phyloP scores from a whole-genome alignment of 1,140 invertebrate genomes.

The Hylaeus volcanicus region DNA sequence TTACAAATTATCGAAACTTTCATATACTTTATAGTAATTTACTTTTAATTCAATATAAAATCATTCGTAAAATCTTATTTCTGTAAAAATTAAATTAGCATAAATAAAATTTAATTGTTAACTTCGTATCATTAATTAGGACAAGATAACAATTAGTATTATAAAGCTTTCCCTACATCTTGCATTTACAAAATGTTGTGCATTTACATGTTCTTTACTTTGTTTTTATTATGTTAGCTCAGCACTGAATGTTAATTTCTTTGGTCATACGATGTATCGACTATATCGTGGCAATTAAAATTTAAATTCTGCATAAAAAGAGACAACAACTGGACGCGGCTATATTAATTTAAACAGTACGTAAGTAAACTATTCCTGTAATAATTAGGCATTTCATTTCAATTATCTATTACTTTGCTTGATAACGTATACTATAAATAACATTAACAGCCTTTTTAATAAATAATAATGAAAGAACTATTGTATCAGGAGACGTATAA shows the following conservation, averaged over 20 bases:
- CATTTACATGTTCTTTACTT: constrained; percentile 20
- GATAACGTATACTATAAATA: constrained; percentile 25
- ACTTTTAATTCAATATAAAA: constrained; percentile 32
- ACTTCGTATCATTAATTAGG: constrained; percentile 25
- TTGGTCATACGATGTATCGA: constrained; percentile 38
- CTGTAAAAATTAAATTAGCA: constrained; percentile 50
- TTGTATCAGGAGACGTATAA: constrained; percentile 15
- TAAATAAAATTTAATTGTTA: constrained; percentile 48
- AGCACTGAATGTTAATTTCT: constrained; percentile 28
- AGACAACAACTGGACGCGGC: not conserved
- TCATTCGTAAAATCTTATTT: constrained; percentile 31
- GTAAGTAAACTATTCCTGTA: constrained; percentile 11
- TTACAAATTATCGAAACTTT: constrained; percentile 55
- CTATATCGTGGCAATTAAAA: constrained; percentile 11
- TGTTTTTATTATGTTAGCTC: not conserved
- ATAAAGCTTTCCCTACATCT: constrained; percentile 47
- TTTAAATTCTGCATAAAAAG: constrained; percentile 5
- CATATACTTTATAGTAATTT: constrained; percentile 39
- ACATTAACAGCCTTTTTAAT: constrained; percentile 47
- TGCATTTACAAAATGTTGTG: constrained; percentile 3
- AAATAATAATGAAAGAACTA: constrained; percentile 36
- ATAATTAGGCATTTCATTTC: constrained; percentile 38
- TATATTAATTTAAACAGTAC: constrained; percentile 16
- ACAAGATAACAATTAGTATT: constrained; percentile 34
- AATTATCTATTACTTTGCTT: constrained; percentile 19